A percentile compares a stretch with the other conserved stretches of the same genome.
Conservation (phyloP, 2,113 vertebrate species). For the Uria aalge region DNA sequence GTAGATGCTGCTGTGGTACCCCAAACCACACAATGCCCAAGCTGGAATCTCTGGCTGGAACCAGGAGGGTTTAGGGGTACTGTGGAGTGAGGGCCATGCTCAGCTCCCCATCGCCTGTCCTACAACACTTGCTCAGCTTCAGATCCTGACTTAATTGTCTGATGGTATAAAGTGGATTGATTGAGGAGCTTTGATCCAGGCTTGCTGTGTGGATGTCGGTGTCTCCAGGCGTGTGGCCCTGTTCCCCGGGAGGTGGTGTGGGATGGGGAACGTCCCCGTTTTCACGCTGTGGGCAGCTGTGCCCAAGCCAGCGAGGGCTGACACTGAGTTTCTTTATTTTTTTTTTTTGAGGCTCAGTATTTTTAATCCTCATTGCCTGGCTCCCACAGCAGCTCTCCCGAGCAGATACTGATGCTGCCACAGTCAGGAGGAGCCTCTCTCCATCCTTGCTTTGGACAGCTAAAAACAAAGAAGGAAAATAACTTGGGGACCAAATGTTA, state of each 20-base stretch:
- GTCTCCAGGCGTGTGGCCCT: neutral
- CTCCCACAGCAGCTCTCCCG: neutral
- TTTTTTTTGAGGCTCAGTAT: neutral
- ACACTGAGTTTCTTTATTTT: fast-evolving
- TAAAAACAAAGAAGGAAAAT: neutral
- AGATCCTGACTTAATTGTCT: neutral
- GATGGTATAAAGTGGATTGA: neutral
- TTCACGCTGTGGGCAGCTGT: neutral
- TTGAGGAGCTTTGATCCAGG: neutral
- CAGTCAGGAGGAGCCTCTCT: neutral
- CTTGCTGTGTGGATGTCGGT: neutral
- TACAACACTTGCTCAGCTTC: neutral
- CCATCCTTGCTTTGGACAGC: neutral
- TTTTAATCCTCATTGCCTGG: neutral
- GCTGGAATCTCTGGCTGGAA: neutral
- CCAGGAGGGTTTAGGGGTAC: neutral
- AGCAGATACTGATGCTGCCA: neutral
- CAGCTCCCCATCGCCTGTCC: neutral
- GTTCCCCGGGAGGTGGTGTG: fast-evolving
- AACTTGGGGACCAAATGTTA: neutral
- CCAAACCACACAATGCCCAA: neutral
- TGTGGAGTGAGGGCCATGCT: fast-evolving
- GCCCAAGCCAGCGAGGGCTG: neutral
- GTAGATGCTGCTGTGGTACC: neutral
- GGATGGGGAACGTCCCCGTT: neutral